A percentile compares a stretch with the other conserved stretches of the same genome.
These are phyloP conservation scores for Malachius bipustulatus DNA, from an alignment of 2,888 invertebrate species.

Conservation along the genomic window DNA sequence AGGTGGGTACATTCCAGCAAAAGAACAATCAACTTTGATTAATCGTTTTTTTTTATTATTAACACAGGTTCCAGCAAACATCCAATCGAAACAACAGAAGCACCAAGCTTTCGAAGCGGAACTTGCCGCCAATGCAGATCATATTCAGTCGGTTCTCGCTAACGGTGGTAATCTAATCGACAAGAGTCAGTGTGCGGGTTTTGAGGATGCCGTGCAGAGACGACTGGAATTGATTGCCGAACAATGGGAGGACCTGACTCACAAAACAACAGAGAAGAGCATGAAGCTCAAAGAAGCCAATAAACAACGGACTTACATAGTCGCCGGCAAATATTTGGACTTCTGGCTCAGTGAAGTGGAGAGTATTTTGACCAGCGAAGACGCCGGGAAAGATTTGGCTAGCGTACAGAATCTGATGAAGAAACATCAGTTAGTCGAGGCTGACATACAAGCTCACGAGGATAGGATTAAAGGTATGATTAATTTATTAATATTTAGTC, in stretches of 20 bases:
- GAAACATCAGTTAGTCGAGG: conserved; percentile 92
- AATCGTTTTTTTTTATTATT: no score
- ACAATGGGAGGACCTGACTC: conserved; percentile 94
- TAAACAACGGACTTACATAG: conserved; percentile 94
- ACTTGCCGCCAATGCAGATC: conserved; percentile 90
- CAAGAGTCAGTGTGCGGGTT: conserved; percentile 88
- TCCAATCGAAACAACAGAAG: conserved; percentile 96
- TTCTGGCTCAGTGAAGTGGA: conserved; percentile 99
- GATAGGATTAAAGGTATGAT: conserved; percentile 70
- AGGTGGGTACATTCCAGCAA: no score
- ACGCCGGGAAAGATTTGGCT: conserved; percentile 91
- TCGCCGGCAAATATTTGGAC: conserved; percentile 95
- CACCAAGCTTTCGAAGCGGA: conserved; percentile 97
- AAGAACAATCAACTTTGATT: no score
- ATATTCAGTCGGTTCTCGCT: conserved; percentile 84
- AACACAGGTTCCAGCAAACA: conserved; percentile 82
- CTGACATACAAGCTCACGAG: conserved; percentile 90
- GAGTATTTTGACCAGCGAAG: conserved; percentile 82
- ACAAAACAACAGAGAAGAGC: conserved; percentile 93
- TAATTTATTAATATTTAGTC: no score
- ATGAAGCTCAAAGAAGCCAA: conserved; percentile 95
- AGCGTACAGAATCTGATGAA: conserved; percentile 95
- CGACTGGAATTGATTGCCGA: conserved; percentile 78
- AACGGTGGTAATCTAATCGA: conserved; percentile 90
- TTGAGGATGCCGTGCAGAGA: conserved; percentile 92